Base-by-base conservation (phyloP, 1,140 invertebrate genomes). In the Danaus melanippus region DNA sequence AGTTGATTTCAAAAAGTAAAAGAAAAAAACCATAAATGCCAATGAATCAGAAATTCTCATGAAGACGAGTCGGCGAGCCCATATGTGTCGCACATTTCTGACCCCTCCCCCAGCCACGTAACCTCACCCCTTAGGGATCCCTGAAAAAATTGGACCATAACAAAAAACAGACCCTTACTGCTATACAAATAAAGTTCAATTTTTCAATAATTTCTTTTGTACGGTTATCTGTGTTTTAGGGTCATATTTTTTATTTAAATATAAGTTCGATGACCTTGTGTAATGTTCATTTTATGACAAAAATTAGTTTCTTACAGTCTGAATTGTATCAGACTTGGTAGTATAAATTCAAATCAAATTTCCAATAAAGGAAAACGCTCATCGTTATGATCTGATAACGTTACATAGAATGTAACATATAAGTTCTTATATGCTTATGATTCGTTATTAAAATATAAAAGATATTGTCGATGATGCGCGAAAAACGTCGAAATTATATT, bases 31-130 rank as follows among this genome's bases (percentile, higher is more conserved):
- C 62, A 67, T 61, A 72, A 74, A 72, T 64, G 50, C 55, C 63
- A 69, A 76, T 82, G 81, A 84, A 81, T 84, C 79, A 82, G 76
- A 77, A 76, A 80, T 83, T 82, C 81, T 82, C 78, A 80, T 81
- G 79, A 79, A 71, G 65, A 71, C 68, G 55, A 65, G 55, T 64
- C 53, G 60, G 56, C 62, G 66, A 46, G 45, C 53, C 63, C 79
- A 84, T 69, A 76, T 84, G 82, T 67, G 70, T 46, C 72, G 60
- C 81, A 83, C 76, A 79, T 77, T 76, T 77, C 58, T 67, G 52
- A 69, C 68, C 69, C 66, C 58, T 54, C 65, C 64, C 70, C 49
- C 64, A 50, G 62, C 66, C 67, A 69, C 66, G 67, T 67, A 69
- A 58, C 75, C 61, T 60, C 69, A 72, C 69, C 74, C 71, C 76